Evolutionary conservation across 2,113 vertebrate species (phyloP), one percentile per base, ranked within the genome.

Genomic region (Stigmatopora nigra): DNA sequence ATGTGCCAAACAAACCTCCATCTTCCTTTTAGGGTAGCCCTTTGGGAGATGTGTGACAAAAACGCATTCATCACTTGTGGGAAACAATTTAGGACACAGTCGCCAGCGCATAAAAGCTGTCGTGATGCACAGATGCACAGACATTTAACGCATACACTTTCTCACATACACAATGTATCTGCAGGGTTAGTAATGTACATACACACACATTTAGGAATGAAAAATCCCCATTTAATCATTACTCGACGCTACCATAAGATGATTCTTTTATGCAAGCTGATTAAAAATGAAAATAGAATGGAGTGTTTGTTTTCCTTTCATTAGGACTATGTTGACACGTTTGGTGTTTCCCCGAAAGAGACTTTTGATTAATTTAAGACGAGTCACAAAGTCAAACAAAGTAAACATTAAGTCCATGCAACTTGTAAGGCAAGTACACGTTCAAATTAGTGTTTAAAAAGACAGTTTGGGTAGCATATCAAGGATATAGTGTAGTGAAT

Each of bases 231-330:
- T 61, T 61, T 22, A 45, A 45, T 61, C 59, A 61, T 61, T 20
- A 61, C 7, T 20, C 11, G 41, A 61, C 35, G 36, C 36, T 36
- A 41, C 58, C 36, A 10, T 13, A 36, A 60, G 58, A 60, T 60
- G 36, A 60, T 60, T 61, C 41, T 22, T 61, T 61, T 46, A 61
- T 61, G 19, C 41, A 38, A 20, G 19, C 59, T 61, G 59, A 61
- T 61, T 61, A 61, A 61, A 61, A 61, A 61, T 61, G 41, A 61
- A 61, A 61, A 46, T 61, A 45, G 41, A 61, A 45, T 61, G n/a
- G 38, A 11, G 19, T 6, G 41, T 61, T 61, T 61, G 59, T 61
- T 61, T 61, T 61, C 19, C 19, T 61, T 61, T 61, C 59, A 61
- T 45, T 46, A 61, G 25, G 59, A 41, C 19, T 45, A 12, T 61